Conservation (phyloP, 2,113 vertebrate species). For the Sisor rabdophorus region DNA sequence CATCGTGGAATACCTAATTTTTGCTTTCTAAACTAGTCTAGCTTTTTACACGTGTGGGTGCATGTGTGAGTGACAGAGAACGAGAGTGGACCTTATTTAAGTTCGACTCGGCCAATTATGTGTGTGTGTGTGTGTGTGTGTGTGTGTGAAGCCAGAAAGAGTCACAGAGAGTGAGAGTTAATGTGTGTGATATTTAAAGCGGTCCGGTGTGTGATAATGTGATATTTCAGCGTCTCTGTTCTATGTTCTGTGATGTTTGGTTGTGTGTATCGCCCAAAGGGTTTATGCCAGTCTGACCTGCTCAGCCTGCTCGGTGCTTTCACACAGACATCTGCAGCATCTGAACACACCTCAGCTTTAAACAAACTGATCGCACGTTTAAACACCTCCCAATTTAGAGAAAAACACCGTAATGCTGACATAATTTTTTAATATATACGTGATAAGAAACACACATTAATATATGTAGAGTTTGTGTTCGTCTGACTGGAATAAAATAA, state of each 20-base stretch:
- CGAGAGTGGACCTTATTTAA: too few species aligned
- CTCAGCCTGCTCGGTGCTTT: constrained; percentile 59
- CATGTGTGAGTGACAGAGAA: constrained; percentile 38
- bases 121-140: constrained; percentile 51
- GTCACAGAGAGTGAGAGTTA: neutral
- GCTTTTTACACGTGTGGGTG: constrained; percentile 50
- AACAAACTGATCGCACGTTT: neutral
- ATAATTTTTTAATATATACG: neutral
- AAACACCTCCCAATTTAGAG: neutral
- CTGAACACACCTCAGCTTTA: constrained; percentile 7
- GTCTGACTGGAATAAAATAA: neutral
- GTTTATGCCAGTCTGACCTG: constrained; percentile 78
- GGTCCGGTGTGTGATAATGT: constrained; percentile 45
- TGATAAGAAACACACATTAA: neutral
- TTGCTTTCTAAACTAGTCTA: constrained; percentile 51
- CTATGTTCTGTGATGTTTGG: constrained; percentile 73
- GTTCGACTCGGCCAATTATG: too few species aligned
- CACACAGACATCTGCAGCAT: neutral
- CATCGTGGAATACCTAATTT: constrained; percentile 9
- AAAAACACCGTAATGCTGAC: neutral
- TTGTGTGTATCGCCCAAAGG: constrained; percentile 63
- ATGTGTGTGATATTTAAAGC: constrained; percentile 64
- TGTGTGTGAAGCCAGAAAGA: constrained; percentile 55
- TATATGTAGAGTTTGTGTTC: neutral
- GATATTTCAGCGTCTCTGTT: constrained; percentile 77